Base-by-base conservation (phyloP, 1,140 invertebrate genomes). In the Episyrphus balteatus region DNA sequence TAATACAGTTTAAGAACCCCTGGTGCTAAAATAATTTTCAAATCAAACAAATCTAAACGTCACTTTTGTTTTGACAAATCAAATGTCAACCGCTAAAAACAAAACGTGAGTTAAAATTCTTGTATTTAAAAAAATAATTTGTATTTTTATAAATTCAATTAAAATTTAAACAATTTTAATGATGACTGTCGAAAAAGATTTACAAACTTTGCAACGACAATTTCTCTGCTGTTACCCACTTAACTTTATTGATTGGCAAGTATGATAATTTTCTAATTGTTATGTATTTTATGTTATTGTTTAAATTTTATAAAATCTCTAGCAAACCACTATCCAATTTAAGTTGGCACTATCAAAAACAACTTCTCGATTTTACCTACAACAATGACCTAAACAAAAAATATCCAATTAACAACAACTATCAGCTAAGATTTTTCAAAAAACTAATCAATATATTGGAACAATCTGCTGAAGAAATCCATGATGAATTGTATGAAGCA, bases 361-460 rank as follows among this genome's bases (percentile, higher is more conserved):
- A 40, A n/a, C 41, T 67, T 8, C 47, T 67, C 1, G 51, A 54
- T 1, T 49, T 53, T 12, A 67, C 64, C 30, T 54, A 54, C n/a
- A 47, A 32, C 2, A 51, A 60, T 40, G 32, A 49, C 1, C 44
- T 65, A 12, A 67, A 67, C 41, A 31, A 50, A 17, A 42, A 47
- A 9, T 50, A 49, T 48, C 60, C 65, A 7, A 53, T 67, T 26
- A 59, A 56, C 1, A 51, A 52, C 26, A 55, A 52, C 26, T 67
- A 67, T 37, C 55, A 61, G 42, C 50, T 65, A 36, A 57, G 59
- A 13, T 67, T 67, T 19, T 36, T 67, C 0, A 67, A 67, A 31
- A 58, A 57, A 6, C 43, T 66, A 12, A 47, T 67, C 42, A 37
- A 49, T 13, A n/a, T 54, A n/a, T 53, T 67, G 11, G 54, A 55